Base-by-base conservation (phyloP, 2,113 vertebrate species). In the Spea multiplicata region DNA sequence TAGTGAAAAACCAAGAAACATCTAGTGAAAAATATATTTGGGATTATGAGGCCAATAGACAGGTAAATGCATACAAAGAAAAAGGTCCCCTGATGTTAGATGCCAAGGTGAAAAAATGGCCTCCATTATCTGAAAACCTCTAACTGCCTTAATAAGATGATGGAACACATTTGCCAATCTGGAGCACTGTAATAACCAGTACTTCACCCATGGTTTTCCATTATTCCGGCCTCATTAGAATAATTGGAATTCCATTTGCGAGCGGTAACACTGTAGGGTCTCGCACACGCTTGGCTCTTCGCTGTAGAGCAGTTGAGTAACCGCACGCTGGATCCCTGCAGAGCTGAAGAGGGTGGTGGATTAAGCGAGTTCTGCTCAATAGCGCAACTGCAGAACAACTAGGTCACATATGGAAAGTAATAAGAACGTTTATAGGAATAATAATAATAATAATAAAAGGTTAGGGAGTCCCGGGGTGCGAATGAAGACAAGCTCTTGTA, bases 141-240 rank as follows among this genome's bases (percentile, higher is more conserved):
- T 62, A 16, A 62, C 64, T 59, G 3, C 30, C 69, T 82, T 66
- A 68, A 75, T 83, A n/a, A 52, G 3, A n/a, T 77, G 48, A 78
- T 57, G n/a, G 84, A 73, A 66, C 17, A 71, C 59, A 77, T 47
- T 44, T 75, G 65, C 71, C 78, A 84, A 78, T 14, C 9, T 49
- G 71, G 61, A 12, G 4, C 46, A 69, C 4, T 46, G 44, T 48
- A 62, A 62, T n/a, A 77, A 16, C 66, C 71, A 82, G 12, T 5
- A 65, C 53, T 0, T 0, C 6, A 0, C 8, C 48, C 14, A 9
- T 71, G 30, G 16, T 62, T 69, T 71, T 49, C 66, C 67, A n/a
- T 82, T 84, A 48, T 71, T 83, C 50, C 81, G 64, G 44, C 71
- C 0, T 0, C 66, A 0, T 44, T 79, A 52, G 80, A 55, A 47